Base-by-base conservation (phyloP, 2,113 vertebrate species). In the Neofelis nebulosa region DNA sequence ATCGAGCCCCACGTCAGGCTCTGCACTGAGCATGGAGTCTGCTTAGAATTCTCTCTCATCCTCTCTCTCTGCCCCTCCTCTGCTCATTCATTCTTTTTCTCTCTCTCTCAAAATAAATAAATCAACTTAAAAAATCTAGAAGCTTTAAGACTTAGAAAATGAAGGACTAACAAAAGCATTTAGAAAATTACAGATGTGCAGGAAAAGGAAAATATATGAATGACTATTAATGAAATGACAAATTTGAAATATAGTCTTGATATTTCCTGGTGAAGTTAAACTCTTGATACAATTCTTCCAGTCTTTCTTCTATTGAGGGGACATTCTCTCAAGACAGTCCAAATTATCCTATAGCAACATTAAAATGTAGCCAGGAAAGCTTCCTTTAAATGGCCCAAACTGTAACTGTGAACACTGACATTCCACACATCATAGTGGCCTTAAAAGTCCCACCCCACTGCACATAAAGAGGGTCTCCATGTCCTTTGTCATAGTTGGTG, bases 191-290 rank as follows among this genome's bases (percentile, higher is more conserved):
- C 5, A 89, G n/a, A 36, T 78, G 83, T 81, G 7, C 18, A 66
- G 4, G 27, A 92, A 94, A 94, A 73, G 21, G 6, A 80, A 95
- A 96, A 87, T 33, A 48, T 29, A 85, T 74, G 48, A 65, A 90
- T 21, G 9, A 87, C 9, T 86, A 52, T 86, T 80, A 74, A 57
- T 74, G 25, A 96, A 68, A 95, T 76, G 48, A 79, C 68, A 89
- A 71, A 16, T 63, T 50, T 80, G 19, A 95, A 95, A 50, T 41
- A 66, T 0, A 50, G n/a, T 25, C 38, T 15, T 82, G 9, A 41
- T 63, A 57, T 57, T 92, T 91, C 48, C 65, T 61, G 52, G 10
- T 84, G 21, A 95, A 45, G 29, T 85, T 97, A 85, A 74, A 69
- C 50, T 88, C 65, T 83, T 8, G 0, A 36, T 66, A 91, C 11